Evolutionary conservation across 2,888 invertebrate genomes (phyloP), one percentile per base, ranked within the genome.

Genomic region (Volucella inflata): DNA sequence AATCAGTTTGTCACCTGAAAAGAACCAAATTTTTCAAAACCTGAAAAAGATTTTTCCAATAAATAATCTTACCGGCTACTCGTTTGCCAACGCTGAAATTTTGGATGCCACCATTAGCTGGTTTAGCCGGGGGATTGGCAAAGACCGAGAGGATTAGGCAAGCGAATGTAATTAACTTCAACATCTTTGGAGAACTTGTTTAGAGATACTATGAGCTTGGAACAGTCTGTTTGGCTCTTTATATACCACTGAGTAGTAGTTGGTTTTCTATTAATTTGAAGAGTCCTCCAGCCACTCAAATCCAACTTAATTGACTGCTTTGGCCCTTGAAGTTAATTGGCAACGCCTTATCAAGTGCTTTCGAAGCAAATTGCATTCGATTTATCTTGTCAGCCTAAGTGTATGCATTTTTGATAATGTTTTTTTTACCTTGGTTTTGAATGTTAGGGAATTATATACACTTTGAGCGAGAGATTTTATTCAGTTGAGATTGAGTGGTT

Each of bases 1-100:
- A 48, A 84, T 84, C 16, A 84, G 67, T 67, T 75, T 84, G 44
- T 84, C 84, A 38, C 80, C 84, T 80, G 9, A 11, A 50, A 74
- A 11, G 1, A 14, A 30, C 0, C 4, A 6, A 0, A 30, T 2
- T 30, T 30, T 30, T 30, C 2, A 30, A 30, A 30, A 30, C 0
- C 30, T 30, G 30, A 30, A 30, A 30, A n/a, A 2, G 12, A 16
- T 10, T 2, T 8, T 14, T 1, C 46, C 8, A 10, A 1, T 30
- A 30, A 30, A 30, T 30, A 11, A 9, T 12, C 70, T 62, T 71
- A 84, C 84, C 84, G 10, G 84, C 55, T 16, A 30, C 36, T 16
- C 84, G 65, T 6, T 71, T 65, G 53, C 84, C 84, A 50, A 17
- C 65, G 44, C 67, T 80, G 60, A 84, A 84, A 0, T 60, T 71